Conservation (phyloP, 1,140 invertebrate species). For the Tetramorium simillimum region DNA sequence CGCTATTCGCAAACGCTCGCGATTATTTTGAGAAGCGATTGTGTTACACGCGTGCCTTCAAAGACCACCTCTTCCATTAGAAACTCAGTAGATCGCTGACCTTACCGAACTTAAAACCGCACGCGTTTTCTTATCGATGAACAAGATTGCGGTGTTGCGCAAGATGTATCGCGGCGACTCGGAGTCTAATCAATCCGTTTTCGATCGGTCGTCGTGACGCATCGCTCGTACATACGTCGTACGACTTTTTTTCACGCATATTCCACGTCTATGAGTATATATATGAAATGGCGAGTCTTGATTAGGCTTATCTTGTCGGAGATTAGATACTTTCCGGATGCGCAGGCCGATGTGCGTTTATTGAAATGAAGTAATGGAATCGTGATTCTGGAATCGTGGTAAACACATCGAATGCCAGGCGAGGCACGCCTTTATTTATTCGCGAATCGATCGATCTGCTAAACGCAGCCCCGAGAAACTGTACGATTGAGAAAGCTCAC, state of each 20-base stretch:
- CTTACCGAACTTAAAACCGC: conserved; percentile 20
- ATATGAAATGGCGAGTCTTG: conserved; percentile 17
- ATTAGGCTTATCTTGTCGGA: conserved; percentile 49
- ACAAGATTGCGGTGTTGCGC: not conserved
- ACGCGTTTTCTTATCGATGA: conserved; percentile 32
- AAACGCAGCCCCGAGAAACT: not conserved
- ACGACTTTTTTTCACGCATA: not conserved
- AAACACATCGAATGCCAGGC: conserved; percentile 19
- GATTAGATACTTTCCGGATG: conserved; percentile 57
- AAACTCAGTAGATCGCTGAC: conserved; percentile 48
- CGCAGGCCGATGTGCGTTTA: conserved; percentile 9
- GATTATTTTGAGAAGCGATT: conserved; percentile 49
- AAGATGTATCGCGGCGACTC: not conserved
- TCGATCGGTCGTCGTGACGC: conserved; percentile 18
- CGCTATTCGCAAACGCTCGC: not conserved
- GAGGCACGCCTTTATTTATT: conserved; percentile 35
- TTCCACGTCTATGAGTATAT: not conserved
- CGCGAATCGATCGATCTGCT: conserved; percentile 17
- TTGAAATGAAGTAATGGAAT: conserved; percentile 51
- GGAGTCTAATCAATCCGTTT: conserved; percentile 14
- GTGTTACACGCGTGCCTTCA: conserved; percentile 15
- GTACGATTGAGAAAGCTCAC: not conserved
- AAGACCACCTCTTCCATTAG: conserved; percentile 3
- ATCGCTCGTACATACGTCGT: not conserved
- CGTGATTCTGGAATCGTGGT: conserved; percentile 24